These are phyloP conservation scores for Drosophila kepulauana DNA, from an alignment of 1,140 invertebrate genomes.

Conservation along the genomic window DNA sequence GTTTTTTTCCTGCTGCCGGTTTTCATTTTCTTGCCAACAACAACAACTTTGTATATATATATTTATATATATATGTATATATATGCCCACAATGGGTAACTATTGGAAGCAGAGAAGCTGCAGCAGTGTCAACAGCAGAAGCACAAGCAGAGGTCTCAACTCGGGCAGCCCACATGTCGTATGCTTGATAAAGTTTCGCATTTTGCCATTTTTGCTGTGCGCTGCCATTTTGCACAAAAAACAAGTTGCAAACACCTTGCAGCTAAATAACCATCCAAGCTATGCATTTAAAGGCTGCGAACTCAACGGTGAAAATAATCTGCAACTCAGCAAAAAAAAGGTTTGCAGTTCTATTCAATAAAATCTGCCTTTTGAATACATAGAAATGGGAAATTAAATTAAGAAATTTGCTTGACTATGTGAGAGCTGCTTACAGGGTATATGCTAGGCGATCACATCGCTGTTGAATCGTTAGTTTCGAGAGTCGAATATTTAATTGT, in stretches of 20 bases:
- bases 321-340: too few relatives aligned
- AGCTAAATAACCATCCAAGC: background rate
- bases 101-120: background rate
- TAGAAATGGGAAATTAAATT: too few relatives aligned
- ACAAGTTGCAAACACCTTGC: background rate
- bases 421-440: too few relatives aligned
- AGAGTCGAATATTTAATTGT: background rate
- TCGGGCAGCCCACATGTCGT: slow-evolving; percentile 22
- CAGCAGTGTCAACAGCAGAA: background rate
- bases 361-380: too few relatives aligned
- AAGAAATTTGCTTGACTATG: too few relatives aligned
- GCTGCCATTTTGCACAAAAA: slow-evolving; percentile 13
- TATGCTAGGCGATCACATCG: too few relatives aligned
- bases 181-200: slow-evolving; percentile 37
- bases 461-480: too few relatives aligned
- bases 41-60: background rate
- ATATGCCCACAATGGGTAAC: slow-evolving; percentile 8
- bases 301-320: too few relatives aligned
- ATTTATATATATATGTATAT: background rate
- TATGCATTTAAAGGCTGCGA: too few relatives aligned
- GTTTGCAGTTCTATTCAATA: too few relatives aligned
- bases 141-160: background rate
- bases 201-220: slow-evolving; percentile 4
- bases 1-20: slow-evolving; percentile 10
- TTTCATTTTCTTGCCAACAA: slow-evolving; percentile 29